Percentiles rank a stretch among this genome's conserved stretches.
These are phyloP conservation scores for Chymomyza procnemis DNA, from an alignment of 2,888 invertebrate species.

Conservation along the genomic window DNA sequence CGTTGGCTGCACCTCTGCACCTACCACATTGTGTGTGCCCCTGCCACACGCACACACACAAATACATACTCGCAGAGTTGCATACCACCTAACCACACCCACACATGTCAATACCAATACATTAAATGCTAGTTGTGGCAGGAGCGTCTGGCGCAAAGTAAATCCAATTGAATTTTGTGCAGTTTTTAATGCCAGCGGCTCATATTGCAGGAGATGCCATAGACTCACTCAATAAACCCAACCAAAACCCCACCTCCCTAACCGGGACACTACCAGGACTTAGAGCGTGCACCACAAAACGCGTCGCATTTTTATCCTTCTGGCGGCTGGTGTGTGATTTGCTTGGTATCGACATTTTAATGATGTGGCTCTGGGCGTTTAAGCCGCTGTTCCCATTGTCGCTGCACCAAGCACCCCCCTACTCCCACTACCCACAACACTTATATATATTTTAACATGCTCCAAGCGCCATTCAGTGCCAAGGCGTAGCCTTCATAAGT, in stretches of 20 bases:
- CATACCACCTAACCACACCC: constrained; percentile 7
- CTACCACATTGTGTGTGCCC: neutral
- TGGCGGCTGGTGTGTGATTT: constrained; percentile 70
- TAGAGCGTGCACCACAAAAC: constrained; percentile 43
- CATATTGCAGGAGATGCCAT: constrained; percentile 47
- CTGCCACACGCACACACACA: constrained; percentile 1
- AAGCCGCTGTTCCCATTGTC: constrained; percentile 44
- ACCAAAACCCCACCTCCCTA: neutral
- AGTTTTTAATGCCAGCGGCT: constrained; percentile 58
- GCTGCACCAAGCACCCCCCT: constrained; percentile 32
- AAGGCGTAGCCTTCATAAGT: constrained; percentile 11
- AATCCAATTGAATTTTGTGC: constrained; percentile 73
- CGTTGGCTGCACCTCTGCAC: constrained; percentile 7
- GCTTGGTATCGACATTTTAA: constrained; percentile 76
- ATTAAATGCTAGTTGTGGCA: constrained; percentile 51
- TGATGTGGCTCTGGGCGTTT: constrained; percentile 71
- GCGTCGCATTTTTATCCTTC: constrained; percentile 56
- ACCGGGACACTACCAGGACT: constrained; percentile 52
- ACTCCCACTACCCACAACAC: constrained; percentile 29
- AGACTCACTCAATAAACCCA: neutral
- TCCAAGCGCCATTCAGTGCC: neutral
- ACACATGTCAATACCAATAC: constrained; percentile 40
- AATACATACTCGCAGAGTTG: neutral
- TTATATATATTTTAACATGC: neutral
- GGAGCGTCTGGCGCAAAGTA: constrained; percentile 59